Evolutionary conservation across 1,140 invertebrate species (phyloP), one percentile per base, ranked within the genome.

Genomic region (Nasonia giraulti): DNA sequence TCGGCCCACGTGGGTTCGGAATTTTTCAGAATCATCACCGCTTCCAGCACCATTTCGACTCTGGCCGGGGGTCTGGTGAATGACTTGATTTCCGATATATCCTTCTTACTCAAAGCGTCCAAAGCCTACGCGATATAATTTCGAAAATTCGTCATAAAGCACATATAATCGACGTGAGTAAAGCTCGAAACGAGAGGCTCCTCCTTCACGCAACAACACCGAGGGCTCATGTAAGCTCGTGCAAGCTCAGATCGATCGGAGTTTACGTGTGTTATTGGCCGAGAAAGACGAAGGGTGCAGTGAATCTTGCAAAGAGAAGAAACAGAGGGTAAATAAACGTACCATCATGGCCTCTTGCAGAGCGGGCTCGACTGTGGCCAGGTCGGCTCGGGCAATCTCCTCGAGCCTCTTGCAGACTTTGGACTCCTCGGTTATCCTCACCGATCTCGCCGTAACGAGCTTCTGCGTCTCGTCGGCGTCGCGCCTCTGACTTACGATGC

Each of bases 31-130:
- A 98, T 97, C 94, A 98, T 96, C 0, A 98, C 96, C 27, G 97
- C 97, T 91, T 98, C 97, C 95, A 98, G 95, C 0, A 98, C 97
- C 93, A 97, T 97, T 92, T 97, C 96, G 1, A 98, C 97, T 90
- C 97, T 96, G 44, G 95, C 92, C 17, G 97, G 97, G 2, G 97
- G 97, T 87, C 95, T 95, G 0, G 95, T 95, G 92, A 98, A 98
- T 0, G 96, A 97, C 91, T 97, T 97, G 80, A 98, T 96, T 94
- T 98, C 97, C 69, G 96, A 95, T 69, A 98, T 95, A 91, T 98
- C 97, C 89, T 97, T 97, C 91, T 98, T 98, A 90, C 97, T 98
- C 31, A 98, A 91, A 14, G 97, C 94, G 88, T 97, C 96, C 82
- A 97, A 90, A 74, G 96, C 96, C 95, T 96, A 87, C 3, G 76